Base-by-base conservation (phyloP, 1,140 invertebrate genomes). In the Ectropis grisescens region DNA sequence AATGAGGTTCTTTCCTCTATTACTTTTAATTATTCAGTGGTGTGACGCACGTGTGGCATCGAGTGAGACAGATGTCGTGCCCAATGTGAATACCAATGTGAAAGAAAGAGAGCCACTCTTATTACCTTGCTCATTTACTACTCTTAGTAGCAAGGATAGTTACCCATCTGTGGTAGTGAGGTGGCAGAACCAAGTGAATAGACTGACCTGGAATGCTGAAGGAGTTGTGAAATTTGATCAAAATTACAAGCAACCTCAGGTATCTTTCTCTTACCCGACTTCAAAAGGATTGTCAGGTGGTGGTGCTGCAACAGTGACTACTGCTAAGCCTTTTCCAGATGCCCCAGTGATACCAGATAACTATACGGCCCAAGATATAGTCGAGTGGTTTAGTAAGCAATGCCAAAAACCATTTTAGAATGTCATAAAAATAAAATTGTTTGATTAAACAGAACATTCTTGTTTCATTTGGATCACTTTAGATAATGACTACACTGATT, bases 91-190 rank as follows among this genome's bases (percentile, higher is more conserved):
- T 2, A 26, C 5, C 12, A 13, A 35, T 2, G 22, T 22, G 3
- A 34, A 41, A n/a, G 23, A 41, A 10, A 30, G 10, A 10, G 8
- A 24, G 14, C 29, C 44, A 9, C 25, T 47, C 2, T 27, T 14
- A 13, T 34, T 42, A 10, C 7, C 31, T 6, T 58, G 55, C 23
- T 34, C 25, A 3, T 41, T 50, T 6, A 42, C 47, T 29, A 47
- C 43, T 2, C 11, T 58, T 11, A 24, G 43, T 23, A 29, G 14
- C 7, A 38, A 29, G 0, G 47, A 58, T 14, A 38, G 47, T 0
- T 58, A 47, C 13, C 55, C 55, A 2, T 58, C 55, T 9, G 47
- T 58, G 9, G 28, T 58, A 1, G 41, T 54, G 13, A 41, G 31
- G 13, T 58, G 44, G 46, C 33, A 37, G 13, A 28, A 34, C 6